These are phyloP conservation scores for Pteropus alecto DNA, from an alignment of 2,113 vertebrate species.

Conservation along the genomic window DNA sequence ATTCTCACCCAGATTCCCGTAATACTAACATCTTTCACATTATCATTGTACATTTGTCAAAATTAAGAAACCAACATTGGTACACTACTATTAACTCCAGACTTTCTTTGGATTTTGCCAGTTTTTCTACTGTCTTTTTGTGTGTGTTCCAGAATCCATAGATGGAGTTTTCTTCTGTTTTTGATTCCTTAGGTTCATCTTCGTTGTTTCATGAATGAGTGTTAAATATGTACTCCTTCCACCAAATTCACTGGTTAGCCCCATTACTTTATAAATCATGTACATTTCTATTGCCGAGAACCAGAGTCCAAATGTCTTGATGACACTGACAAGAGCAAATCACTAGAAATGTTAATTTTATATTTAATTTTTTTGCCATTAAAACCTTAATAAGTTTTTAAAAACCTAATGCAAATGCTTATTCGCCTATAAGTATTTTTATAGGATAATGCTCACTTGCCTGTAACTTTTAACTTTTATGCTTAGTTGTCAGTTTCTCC, in stretches of 20 bases:
- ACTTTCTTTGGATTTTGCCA: neutral
- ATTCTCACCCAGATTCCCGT: neutral
- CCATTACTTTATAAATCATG: neutral
- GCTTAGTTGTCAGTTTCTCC: slow-evolving; percentile 55
- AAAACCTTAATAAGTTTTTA: neutral
- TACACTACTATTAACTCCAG: neutral
- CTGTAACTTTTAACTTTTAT: neutral
- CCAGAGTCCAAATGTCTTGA: neutral
- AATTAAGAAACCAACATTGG: neutral
- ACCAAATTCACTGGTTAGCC: neutral
- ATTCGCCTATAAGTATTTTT: neutral
- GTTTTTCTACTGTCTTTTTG: neutral
- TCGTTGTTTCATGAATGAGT: neutral
- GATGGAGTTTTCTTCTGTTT: neutral
- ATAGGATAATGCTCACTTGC: neutral
- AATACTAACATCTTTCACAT: neutral
- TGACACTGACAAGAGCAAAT: neutral
- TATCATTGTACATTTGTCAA: neutral
- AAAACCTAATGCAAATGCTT: neutral
- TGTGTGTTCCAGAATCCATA: neutral
- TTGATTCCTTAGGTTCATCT: neutral
- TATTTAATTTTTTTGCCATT: neutral
- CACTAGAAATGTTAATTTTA: neutral
- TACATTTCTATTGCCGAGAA: neutral
- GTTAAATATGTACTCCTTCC: neutral